Base-by-base conservation (phyloP, 2,888 invertebrate genomes). In the Harpalus rufipes region DNA sequence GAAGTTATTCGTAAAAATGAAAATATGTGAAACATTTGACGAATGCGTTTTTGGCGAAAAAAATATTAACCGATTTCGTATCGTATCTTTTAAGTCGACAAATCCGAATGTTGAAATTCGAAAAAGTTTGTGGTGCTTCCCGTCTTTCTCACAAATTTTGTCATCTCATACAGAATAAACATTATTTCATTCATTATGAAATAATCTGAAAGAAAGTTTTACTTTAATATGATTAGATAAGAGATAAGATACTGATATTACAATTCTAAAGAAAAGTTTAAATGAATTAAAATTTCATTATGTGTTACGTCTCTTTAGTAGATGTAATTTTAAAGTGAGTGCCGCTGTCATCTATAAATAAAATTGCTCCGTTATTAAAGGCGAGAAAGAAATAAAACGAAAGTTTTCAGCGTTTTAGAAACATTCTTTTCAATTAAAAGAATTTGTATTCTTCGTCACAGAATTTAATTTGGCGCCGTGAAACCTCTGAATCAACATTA, bases 391-490 rank as follows among this genome's bases (percentile, higher is more conserved):
- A 25, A n/a, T 25, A 25, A 32, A 63, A 63, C 21, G 21, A 63
- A 63, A 63, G 63, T 63, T 63, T 61, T 14, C 18, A 18, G 3
- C 44, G 44, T 14, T 61, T 63, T 63, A n/a, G 25, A 63, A 63
- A 63, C 63, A 63, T 63, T 63, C 63, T 63, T 63, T 63, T 63
- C 63, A 63, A 63, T 63, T 63, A 63, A 63, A 63, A 63, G 32
- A 63, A 63, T 63, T 63, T 63, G 63, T 63, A 21, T 63, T 63
- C 25, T 63, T 63, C 25, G 12, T 63, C 63, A 25, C 25, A 63
- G 63, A 63, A 63, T 63, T 63, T 63, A 63, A 63, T 63, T 63
- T 63, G 0, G 25, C 12, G 4, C n/a, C 12, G 12, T 12, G 63
- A 63, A 63, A 25, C 25, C 25, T 12, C 59, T 63, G 63, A 63